Conservation (phyloP, 53 echinoderm and acorn worm genomes). For the Hippasteria phrygiana region DNA sequence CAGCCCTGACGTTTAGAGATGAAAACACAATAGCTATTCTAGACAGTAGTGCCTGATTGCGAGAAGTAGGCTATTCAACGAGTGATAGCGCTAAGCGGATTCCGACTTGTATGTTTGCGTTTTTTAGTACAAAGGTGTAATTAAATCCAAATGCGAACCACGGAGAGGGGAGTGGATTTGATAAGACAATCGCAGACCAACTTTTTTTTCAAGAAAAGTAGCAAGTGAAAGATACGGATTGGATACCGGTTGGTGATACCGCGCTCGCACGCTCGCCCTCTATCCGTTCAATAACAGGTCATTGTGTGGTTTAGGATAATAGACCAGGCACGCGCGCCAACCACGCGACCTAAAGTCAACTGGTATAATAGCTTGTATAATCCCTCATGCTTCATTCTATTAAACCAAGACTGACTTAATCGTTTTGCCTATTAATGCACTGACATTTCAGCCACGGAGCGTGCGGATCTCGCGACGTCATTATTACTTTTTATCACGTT, state of each 20-base stretch:
- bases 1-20: background rate
- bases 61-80: background rate
- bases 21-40: background rate
- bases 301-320: no score
- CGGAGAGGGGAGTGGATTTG: no score
- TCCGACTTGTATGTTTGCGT: background rate
- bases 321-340: background rate
- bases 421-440: background rate
- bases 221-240: background rate
- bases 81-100: background rate
- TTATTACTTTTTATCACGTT: no score
- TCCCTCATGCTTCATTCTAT: background rate
- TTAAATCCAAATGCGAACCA: no score
- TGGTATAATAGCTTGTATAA: background rate
- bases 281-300: background rate
- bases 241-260: background rate
- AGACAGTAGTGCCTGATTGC: background rate
- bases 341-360: constrained; percentile 6
- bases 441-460: no score
- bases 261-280: background rate
- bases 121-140: background rate
- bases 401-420: background rate
- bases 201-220: background rate
- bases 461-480: no score
- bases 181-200: no score